A percentile compares a stretch with the other conserved stretches of the same genome.
Evolutionary conservation across 2,888 invertebrate species (phyloP).

Genomic region (Drosophila pseudotakahashii): DNA sequence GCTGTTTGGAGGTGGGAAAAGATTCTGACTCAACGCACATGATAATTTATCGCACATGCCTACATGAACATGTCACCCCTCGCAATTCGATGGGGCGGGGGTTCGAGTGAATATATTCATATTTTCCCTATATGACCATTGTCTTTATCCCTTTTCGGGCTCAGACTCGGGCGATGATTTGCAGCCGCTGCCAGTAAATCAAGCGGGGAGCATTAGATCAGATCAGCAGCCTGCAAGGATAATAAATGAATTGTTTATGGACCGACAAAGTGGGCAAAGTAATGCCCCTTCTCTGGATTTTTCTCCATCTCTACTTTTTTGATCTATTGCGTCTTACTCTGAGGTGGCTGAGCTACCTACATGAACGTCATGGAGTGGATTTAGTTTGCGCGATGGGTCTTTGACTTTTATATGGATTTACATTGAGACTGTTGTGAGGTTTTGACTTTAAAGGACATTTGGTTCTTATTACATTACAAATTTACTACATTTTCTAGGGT

Average conservation of each 20-base stretch:
- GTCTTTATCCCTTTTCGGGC: constrained; percentile 44
- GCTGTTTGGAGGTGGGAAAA: constrained; percentile 21
- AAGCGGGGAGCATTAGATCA: constrained; percentile 80
- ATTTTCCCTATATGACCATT: constrained; percentile 53
- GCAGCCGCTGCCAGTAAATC: constrained; percentile 83
- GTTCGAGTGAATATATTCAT: constrained; percentile 50
- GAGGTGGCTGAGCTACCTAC: background rate
- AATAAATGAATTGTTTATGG: constrained; percentile 80
- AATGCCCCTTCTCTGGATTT: background rate
- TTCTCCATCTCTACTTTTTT: background rate
- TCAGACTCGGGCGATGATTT: constrained; percentile 75
- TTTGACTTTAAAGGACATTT: too few species aligned
- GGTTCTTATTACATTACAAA: too few species aligned
- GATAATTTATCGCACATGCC: constrained; percentile 83
- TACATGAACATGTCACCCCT: constrained; percentile 65
- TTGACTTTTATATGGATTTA: background rate
- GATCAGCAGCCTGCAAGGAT: constrained; percentile 66
- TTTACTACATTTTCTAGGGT: too few species aligned
- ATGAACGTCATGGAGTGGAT: constrained; percentile 7
- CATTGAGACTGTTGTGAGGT: background rate
- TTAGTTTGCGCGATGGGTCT: background rate
- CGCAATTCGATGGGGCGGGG: constrained; percentile 13
- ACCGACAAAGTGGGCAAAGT: constrained; percentile 54
- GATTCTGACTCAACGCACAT: constrained; percentile 36
- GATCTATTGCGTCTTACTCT: constrained; percentile 50